phyloP scores from a whole-genome alignment of 2,797 vertebrate species.

The Allobates femoralis region DNA sequence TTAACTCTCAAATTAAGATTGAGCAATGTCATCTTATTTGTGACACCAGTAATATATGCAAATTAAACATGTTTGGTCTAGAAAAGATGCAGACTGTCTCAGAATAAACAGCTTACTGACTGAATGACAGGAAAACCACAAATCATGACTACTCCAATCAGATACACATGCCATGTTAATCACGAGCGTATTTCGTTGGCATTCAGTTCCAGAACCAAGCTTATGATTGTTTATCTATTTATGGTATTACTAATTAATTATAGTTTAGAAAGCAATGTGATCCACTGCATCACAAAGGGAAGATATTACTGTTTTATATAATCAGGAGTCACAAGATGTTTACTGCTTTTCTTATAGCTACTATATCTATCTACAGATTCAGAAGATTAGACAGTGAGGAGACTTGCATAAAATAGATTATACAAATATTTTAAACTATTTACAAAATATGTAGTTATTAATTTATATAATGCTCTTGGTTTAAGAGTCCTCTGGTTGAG shows the following conservation, averaged over 20 bases:
- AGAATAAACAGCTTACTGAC: background rate
- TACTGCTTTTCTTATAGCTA: background rate
- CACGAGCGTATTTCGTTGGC: background rate
- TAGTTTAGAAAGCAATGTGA: background rate
- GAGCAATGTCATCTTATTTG: background rate
- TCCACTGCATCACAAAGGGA: background rate
- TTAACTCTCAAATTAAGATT: background rate
- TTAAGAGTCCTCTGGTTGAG: background rate
- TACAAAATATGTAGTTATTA: background rate
- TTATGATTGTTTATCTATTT: background rate
- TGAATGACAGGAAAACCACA: conserved; percentile 34
- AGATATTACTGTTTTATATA: background rate
- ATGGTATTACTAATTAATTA: conserved; percentile 33
- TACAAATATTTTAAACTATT: too few species aligned
- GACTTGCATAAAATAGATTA: background rate
- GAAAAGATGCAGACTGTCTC: background rate
- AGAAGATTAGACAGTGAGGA: background rate
- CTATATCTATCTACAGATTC: background rate
- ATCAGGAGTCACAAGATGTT: conserved; percentile 13
- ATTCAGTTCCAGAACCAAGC: background rate
- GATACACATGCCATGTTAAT: background rate
- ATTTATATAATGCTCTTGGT: too few species aligned
- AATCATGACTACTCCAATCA: background rate
- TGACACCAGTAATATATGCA: background rate
- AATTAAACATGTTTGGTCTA: background rate